Evolutionary conservation across 2,797 vertebrate genomes (phyloP).

Genomic region (Mus caroli): DNA sequence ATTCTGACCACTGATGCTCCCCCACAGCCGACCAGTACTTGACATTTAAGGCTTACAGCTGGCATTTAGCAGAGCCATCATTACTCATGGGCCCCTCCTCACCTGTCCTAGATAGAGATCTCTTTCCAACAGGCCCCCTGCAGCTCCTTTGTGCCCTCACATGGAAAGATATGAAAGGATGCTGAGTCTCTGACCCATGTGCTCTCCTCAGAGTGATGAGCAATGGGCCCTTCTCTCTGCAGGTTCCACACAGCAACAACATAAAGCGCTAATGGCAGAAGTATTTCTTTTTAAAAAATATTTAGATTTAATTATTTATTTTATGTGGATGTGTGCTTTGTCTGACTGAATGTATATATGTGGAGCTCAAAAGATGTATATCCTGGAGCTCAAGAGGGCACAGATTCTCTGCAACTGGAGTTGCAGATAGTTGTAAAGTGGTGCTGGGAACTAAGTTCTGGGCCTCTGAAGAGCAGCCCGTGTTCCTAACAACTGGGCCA

Average conservation of each 20-base stretch:
- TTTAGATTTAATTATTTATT: not conserved
- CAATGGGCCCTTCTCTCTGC: not conserved
- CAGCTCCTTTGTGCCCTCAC: not conserved
- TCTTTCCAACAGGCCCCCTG: not conserved
- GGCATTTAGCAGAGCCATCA: not conserved
- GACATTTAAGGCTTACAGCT: not conserved
- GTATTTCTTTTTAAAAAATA: not conserved
- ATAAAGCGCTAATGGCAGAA: not conserved
- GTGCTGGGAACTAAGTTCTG: not conserved
- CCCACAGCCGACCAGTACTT: not conserved
- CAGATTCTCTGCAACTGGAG: not conserved
- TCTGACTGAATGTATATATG: not conserved
- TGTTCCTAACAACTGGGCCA: not conserved
- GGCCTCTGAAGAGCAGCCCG: not conserved
- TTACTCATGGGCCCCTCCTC: not conserved
- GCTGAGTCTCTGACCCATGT: not conserved
- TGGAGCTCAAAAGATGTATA: not conserved
- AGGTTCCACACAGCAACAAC: not conserved
- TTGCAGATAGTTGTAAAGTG: not conserved
- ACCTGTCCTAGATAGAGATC: slow-evolving; percentile 16
- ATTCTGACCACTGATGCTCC: not conserved
- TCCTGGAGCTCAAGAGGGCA: not conserved
- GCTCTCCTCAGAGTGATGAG: not conserved
- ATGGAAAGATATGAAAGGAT: not conserved
- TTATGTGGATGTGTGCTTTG: not conserved